These are phyloP conservation scores for Istiophorus platypterus DNA, from an alignment of 2,113 vertebrate genomes.

Conservation along the genomic window DNA sequence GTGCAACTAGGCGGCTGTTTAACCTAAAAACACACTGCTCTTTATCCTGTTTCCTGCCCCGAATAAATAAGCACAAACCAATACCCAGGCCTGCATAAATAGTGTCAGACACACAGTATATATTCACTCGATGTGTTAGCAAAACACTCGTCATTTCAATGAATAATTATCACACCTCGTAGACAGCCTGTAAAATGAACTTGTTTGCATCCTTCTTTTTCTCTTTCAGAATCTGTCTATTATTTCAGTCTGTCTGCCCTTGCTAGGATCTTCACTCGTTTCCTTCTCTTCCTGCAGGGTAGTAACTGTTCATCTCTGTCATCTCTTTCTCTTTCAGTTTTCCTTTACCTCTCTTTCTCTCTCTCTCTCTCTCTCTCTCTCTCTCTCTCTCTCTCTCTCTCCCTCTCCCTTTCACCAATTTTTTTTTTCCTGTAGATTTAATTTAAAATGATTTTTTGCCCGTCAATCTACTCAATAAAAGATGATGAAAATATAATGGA, in stretches of 20 bases:
- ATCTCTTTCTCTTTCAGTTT: slow-evolving; percentile 78
- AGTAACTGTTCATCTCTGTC: slow-evolving; percentile 85
- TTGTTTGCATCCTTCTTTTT: slow-evolving; percentile 36
- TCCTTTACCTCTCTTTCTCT: slow-evolving; percentile 71
- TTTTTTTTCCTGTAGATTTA: neutral
- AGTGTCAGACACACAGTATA: slow-evolving; percentile 28
- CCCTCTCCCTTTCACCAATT: too few relatives aligned
- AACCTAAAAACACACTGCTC: slow-evolving; percentile 11
- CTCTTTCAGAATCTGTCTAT: slow-evolving; percentile 28
- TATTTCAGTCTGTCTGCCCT: slow-evolving; percentile 24
- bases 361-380: slow-evolving; percentile 72
- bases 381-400: too few relatives aligned
- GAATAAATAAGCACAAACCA: slow-evolving; percentile 4
- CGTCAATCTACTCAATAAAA: neutral
- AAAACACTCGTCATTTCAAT: slow-evolving; percentile 59
- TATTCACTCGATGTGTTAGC: slow-evolving; percentile 56
- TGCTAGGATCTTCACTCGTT: slow-evolving; percentile 56
- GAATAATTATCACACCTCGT: slow-evolving; percentile 46
- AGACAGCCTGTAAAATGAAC: slow-evolving; percentile 50
- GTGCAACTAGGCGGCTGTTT: neutral
- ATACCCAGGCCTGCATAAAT: slow-evolving; percentile 19
- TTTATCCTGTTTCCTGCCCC: slow-evolving; percentile 9
- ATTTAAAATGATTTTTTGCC: neutral
- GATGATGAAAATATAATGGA: too few relatives aligned
- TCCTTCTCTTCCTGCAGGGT: slow-evolving; percentile 73